Evolutionary conservation across 2,113 vertebrate species (phyloP).

Genomic region (Nematolebias whitei): DNA sequence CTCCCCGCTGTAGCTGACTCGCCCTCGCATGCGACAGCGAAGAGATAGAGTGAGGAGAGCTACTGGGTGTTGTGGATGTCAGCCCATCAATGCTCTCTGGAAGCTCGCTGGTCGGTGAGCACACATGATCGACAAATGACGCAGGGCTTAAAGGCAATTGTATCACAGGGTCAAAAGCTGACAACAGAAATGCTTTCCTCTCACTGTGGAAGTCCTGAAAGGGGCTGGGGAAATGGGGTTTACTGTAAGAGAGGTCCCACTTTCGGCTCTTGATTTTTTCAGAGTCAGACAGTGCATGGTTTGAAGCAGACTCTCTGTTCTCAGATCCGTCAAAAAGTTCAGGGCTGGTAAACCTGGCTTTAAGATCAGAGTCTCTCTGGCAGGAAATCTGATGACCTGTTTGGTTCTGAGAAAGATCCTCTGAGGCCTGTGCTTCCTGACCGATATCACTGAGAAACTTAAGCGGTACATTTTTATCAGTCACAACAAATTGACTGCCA

Average conservation of each 20-base stretch:
- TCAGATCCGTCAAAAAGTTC: conserved; percentile 88
- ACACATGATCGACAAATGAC: conserved; percentile 85
- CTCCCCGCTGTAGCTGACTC: conserved; percentile 83
- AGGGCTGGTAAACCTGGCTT: conserved; percentile 79
- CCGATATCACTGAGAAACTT: conserved; percentile 94
- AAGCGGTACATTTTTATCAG: conserved; percentile 93
- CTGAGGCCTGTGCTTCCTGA: conserved; percentile 80
- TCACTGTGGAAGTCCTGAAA: conserved; percentile 92
- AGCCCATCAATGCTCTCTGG: conserved; percentile 85
- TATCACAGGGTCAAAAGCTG: conserved; percentile 78
- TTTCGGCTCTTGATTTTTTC: conserved; percentile 82
- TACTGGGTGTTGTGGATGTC: conserved; percentile 90
- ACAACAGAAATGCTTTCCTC: conserved; percentile 82
- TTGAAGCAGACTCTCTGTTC: conserved; percentile 73
- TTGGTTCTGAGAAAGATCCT: conserved; percentile 36
- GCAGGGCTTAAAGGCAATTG: conserved; percentile 83
- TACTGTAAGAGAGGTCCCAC: conserved; percentile 79
- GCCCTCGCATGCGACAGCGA: conserved; percentile 91
- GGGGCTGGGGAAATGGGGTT: conserved; percentile 83
- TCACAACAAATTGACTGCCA: conserved; percentile 92
- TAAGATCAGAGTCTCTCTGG: conserved; percentile 71
- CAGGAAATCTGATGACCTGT: neutral
- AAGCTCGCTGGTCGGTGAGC: conserved; percentile 88
- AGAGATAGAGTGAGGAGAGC: conserved; percentile 91
- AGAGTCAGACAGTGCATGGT: conserved; percentile 77